Conservation (phyloP, 2,888 invertebrate species). For the Tricholauxania praeusta region DNA sequence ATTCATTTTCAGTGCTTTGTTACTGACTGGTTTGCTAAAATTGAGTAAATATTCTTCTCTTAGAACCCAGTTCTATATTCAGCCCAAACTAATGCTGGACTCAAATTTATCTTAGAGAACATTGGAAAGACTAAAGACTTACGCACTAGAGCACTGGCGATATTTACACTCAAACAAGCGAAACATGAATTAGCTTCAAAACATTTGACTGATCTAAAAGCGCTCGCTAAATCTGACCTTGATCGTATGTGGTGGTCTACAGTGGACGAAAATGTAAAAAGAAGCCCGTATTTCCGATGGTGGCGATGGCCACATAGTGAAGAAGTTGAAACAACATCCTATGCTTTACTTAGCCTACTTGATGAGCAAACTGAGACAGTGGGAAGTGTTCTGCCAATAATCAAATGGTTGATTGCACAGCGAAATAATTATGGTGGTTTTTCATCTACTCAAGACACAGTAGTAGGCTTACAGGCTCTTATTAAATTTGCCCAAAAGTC, state of each 20-base stretch:
- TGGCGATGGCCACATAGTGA: constrained; percentile 68
- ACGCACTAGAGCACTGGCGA: constrained; percentile 81
- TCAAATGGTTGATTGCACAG: constrained; percentile 82
- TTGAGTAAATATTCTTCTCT: constrained; percentile 20
- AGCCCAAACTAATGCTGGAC: constrained; percentile 79
- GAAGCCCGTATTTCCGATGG: constrained; percentile 44
- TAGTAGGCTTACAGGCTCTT: constrained; percentile 78
- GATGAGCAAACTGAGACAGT: constrained; percentile 53
- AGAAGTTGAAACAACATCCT: constrained; percentile 61
- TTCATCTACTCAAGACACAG: constrained; percentile 81
- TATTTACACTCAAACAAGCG: constrained; percentile 82
- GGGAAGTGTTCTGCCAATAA: constrained; percentile 68
- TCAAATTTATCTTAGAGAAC: constrained; percentile 79
- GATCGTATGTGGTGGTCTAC: constrained; percentile 88
- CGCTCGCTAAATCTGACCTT: constrained; percentile 71
- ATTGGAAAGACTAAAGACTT: constrained; percentile 75
- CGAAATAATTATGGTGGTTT: constrained; percentile 80
- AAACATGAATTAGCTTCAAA: constrained; percentile 76
- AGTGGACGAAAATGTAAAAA: constrained; percentile 64
- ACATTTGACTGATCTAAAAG: constrained; percentile 62
- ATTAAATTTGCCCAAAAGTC: constrained; percentile 70
- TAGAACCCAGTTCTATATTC: constrained; percentile 66
- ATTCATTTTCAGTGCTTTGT: constrained; percentile 7
- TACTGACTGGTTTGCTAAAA: constrained; percentile 46
- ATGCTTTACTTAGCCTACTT: constrained; percentile 60